Conservation (phyloP, 1,140 invertebrate species). For the Neodiprion lecontei region DNA sequence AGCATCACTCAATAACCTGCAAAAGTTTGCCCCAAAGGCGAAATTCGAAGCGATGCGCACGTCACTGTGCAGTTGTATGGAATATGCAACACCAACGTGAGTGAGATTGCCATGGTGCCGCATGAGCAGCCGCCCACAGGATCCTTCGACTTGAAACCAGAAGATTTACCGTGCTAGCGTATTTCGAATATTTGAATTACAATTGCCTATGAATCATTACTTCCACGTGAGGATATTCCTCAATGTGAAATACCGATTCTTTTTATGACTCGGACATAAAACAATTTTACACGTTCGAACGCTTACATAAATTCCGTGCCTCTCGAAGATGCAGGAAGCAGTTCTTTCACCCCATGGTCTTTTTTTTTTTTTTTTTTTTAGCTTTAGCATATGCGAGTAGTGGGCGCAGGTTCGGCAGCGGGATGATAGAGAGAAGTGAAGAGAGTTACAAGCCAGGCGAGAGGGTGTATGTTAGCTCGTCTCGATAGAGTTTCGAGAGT, state of each 20-base stretch:
- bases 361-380: not conserved
- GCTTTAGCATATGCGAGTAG: not conserved
- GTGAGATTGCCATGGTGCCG: slow-evolving; percentile 7
- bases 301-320: slow-evolving; percentile 5
- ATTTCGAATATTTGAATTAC: slow-evolving; percentile 18
- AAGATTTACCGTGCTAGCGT: slow-evolving; percentile 2
- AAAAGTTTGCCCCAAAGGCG: not conserved
- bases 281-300: slow-evolving; percentile 15
- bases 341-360: not conserved
- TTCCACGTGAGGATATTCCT: slow-evolving; percentile 13
- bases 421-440: not conserved
- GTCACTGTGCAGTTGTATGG: not conserved
- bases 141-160: not conserved
- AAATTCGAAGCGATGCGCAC: not conserved
- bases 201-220: slow-evolving; percentile 15
- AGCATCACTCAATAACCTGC: no score
- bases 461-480: not conserved
- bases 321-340: not conserved
- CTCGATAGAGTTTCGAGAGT: not conserved
- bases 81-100: not conserved
- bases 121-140: slow-evolving; percentile 8
- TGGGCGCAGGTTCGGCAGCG: not conserved
- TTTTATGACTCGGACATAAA: slow-evolving; percentile 14
- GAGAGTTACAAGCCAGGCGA: not conserved
- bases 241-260: slow-evolving; percentile 11